A percentile compares a stretch with the other conserved stretches of the same genome.
Conservation (phyloP, 1,140 invertebrate species). For the Drosophila lacertosa region DNA sequence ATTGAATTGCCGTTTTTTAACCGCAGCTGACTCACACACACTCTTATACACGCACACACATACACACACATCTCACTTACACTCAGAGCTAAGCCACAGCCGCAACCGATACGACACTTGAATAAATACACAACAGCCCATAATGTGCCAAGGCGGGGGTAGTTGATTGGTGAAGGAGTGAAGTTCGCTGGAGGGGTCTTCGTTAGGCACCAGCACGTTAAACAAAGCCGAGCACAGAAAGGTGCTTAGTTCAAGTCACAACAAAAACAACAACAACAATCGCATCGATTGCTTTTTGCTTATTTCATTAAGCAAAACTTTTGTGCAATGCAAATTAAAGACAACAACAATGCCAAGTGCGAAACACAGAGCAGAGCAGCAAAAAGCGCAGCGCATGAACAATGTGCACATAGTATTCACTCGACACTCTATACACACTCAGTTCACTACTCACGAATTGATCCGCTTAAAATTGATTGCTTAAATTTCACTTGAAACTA, state of each 20-base stretch:
- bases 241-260: conserved; percentile 57
- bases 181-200: neutral
- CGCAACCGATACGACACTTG: conserved; percentile 80
- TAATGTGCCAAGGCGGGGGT: conserved; percentile 14
- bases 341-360: conserved; percentile 37
- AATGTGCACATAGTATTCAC: conserved; percentile 39
- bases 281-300: conserved; percentile 70
- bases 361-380: conserved; percentile 35
- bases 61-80: conserved; percentile 9
- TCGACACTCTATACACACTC: conserved; percentile 50
- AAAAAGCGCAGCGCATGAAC: conserved; percentile 49
- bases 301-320: conserved; percentile 76
- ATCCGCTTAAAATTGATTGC: conserved; percentile 79
- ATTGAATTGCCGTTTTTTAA: conserved; percentile 81
- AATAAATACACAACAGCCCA: conserved; percentile 61
- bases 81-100: conserved; percentile 66
- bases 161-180: conserved; percentile 1
- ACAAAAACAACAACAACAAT: conserved; percentile 53
- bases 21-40: conserved; percentile 42
- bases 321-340: conserved; percentile 65
- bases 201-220: conserved; percentile 10
- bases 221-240: conserved; percentile 34
- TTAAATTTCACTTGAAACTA: conserved; percentile 67
- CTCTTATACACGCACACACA: conserved; percentile 17
- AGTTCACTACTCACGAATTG: conserved; percentile 62